Percentiles rank a stretch among this genome's conserved stretches.
These are phyloP conservation scores for Galleria mellonella DNA, from an alignment of 1,140 invertebrate genomes.

Conservation along the genomic window DNA sequence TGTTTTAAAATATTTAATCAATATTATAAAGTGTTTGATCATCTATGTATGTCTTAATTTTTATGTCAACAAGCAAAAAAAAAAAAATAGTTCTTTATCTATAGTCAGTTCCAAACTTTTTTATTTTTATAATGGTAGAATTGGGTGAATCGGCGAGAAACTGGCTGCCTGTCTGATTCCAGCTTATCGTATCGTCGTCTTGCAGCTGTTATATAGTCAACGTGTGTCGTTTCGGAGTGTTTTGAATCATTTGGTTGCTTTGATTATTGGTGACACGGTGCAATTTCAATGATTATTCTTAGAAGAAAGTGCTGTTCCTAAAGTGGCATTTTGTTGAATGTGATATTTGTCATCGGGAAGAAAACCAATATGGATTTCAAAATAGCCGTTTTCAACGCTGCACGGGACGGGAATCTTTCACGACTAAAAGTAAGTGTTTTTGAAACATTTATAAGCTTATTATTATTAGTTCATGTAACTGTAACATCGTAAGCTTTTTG, in stretches of 20 bases:
- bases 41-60: no score
- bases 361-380: slow-evolving; percentile 70
- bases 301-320: slow-evolving; percentile 60
- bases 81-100: no score
- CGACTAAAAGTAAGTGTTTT: slow-evolving; percentile 62
- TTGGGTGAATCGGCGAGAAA: no score
- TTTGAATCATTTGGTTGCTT: slow-evolving; percentile 63
- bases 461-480: no score
- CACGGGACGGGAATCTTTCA: slow-evolving; percentile 63
- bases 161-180: no score
- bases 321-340: slow-evolving; percentile 52
- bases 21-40: no score
- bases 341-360: slow-evolving; percentile 42
- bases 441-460: no score
- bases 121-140: no score
- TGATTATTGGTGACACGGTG: slow-evolving; percentile 45
- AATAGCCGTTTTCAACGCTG: slow-evolving; percentile 69
- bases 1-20: no score
- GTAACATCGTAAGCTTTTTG: no score
- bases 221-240: slow-evolving; percentile 57
- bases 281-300: slow-evolving; percentile 60
- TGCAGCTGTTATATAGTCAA: slow-evolving; percentile 48
- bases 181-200: slow-evolving; percentile 35
- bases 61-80: no score
- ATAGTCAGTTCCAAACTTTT: no score